A percentile compares a stretch with the other conserved stretches of the same genome.
Conservation (phyloP, 2,113 vertebrate species). For the Corvus cornix region DNA sequence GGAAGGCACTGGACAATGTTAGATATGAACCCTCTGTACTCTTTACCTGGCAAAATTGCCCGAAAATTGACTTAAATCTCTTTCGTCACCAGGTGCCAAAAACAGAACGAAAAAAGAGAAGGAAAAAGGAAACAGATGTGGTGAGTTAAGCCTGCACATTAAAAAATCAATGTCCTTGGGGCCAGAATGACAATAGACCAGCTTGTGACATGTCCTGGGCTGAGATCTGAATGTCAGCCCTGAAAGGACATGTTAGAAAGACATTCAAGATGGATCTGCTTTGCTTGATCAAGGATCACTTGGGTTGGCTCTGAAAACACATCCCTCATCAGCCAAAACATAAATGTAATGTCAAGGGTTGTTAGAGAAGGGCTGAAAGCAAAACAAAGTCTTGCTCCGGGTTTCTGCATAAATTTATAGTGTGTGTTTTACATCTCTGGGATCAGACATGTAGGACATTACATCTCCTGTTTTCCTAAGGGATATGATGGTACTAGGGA, state of each 20-base stretch:
- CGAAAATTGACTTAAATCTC: background rate
- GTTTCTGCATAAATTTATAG: background rate
- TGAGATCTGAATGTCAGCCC: background rate
- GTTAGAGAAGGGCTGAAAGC: background rate
- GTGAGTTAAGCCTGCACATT: constrained; percentile 75
- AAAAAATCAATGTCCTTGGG: background rate
- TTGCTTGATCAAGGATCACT: background rate
- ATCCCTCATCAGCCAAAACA: background rate
- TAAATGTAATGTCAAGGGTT: background rate
- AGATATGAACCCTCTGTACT: background rate
- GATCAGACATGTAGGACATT: background rate
- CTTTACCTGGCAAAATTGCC: background rate
- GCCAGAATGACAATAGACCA: background rate
- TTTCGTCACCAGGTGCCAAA: constrained; percentile 77
- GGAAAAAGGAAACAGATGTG: constrained; percentile 93
- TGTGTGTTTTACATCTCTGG: background rate
- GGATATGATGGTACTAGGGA: background rate
- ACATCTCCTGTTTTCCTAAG: background rate
- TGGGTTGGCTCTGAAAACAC: background rate
- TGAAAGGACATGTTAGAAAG: background rate
- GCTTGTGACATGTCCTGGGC: rapidly evolving
- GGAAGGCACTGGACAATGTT: background rate
- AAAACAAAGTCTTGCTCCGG: background rate
- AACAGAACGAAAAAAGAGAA: constrained; percentile 92
- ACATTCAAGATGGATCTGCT: rapidly evolving